Conservation (phyloP, 2,888 invertebrate genomes). For the Ecliptopera silaceata region DNA sequence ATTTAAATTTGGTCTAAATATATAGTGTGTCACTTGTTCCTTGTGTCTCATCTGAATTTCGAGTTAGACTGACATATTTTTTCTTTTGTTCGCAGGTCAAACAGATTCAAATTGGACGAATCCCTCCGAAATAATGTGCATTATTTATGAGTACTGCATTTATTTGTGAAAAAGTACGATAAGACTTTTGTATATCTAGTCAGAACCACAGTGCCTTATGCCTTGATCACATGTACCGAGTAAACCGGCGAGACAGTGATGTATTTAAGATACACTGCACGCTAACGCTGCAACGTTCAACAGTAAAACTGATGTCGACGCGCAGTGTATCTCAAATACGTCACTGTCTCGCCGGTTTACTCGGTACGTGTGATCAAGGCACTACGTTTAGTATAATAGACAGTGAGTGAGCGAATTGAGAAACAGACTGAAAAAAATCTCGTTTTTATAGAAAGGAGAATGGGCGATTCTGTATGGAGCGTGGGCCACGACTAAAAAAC, state of each 20-base stretch:
- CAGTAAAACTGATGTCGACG: too few relatives aligned
- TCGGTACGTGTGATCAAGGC: too few relatives aligned
- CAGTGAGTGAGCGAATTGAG: constrained; percentile 31
- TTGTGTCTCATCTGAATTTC: neutral
- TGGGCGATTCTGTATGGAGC: too few relatives aligned
- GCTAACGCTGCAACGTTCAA: too few relatives aligned
- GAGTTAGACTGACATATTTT: constrained; percentile 37
- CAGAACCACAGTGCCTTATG: constrained; percentile 77
- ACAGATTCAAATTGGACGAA: constrained; percentile 58
- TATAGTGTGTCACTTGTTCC: neutral
- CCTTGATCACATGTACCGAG: too few relatives aligned
- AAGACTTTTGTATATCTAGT: constrained; percentile 80
- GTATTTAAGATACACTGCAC: too few relatives aligned
- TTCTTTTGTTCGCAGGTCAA: constrained; percentile 67
- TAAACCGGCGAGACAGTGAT: too few relatives aligned
- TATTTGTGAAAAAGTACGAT: constrained; percentile 67
- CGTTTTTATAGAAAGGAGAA: neutral
- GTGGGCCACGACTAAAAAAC: too few relatives aligned
- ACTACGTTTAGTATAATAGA: constrained; percentile 46
- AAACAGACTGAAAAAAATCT: constrained; percentile 17
- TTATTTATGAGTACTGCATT: constrained; percentile 64
- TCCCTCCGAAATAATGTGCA: constrained; percentile 73
- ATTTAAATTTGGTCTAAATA: neutral
- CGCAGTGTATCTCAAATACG: too few relatives aligned
- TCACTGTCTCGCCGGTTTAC: too few relatives aligned